phyloP scores from a whole-genome alignment of 2,888 invertebrate species.

The Epirrhoe alternata region DNA sequence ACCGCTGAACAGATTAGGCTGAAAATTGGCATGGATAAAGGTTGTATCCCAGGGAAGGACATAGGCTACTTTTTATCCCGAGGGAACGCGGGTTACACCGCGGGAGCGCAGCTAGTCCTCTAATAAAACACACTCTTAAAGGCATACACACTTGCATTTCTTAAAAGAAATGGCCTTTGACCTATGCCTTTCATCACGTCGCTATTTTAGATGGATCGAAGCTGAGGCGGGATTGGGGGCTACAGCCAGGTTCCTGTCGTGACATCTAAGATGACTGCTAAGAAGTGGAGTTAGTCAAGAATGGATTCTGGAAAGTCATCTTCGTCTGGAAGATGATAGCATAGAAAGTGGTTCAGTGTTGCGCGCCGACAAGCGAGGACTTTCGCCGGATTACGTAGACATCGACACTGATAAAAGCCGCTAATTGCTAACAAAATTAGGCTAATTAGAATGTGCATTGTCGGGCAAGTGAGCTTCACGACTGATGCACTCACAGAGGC shows the following conservation, averaged over 20 bases:
- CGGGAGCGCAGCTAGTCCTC: too few relatives aligned
- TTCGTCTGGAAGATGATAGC: background rate
- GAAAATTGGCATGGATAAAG: too few relatives aligned
- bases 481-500: slow-evolving; percentile 48
- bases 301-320: background rate
- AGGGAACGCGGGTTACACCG: too few relatives aligned
- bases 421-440: slow-evolving; percentile 39
- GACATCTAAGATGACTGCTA: background rate
- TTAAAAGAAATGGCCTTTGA: too few relatives aligned
- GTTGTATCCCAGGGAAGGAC: too few relatives aligned
- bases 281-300: background rate
- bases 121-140: too few relatives aligned
- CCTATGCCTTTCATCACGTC: too few relatives aligned
- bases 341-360: background rate
- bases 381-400: slow-evolving; percentile 10
- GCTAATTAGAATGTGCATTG: slow-evolving; percentile 44
- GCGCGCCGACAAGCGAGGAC: background rate
- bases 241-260: background rate
- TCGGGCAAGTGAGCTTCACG: slow-evolving; percentile 27
- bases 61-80: too few relatives aligned
- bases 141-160: too few relatives aligned
- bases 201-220: too few relatives aligned
- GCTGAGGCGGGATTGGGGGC: too few relatives aligned
- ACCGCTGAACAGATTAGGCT: too few relatives aligned
- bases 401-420: slow-evolving; percentile 4